phyloP scores from a whole-genome alignment of 1,140 invertebrate genomes.

The Meloidogyne chitwoodi region DNA sequence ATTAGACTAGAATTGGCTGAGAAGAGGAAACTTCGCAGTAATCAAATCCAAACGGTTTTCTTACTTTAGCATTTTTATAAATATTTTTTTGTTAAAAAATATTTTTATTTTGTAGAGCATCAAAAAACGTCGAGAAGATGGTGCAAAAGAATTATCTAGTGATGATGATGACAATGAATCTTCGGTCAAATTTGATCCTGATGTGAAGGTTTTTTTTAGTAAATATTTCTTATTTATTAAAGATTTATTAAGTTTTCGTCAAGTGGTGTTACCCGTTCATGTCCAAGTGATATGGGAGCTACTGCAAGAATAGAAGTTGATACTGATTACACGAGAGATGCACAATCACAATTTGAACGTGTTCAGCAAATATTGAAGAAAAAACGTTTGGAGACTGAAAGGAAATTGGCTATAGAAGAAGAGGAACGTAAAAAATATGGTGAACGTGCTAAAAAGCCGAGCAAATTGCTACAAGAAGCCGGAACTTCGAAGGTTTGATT shows the following conservation, averaged over 20 bases:
- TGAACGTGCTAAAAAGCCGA: neutral
- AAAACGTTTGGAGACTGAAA: constrained; percentile 15
- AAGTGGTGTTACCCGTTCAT: constrained; percentile 62
- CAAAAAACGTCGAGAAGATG: neutral
- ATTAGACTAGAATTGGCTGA: neutral
- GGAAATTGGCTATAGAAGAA: constrained; percentile 23
- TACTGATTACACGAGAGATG: constrained; percentile 80
- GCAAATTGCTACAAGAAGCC: neutral
- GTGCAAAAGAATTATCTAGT: neutral
- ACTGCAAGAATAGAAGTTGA: constrained; percentile 81
- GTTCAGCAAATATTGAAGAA: constrained; percentile 76
- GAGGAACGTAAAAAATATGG: constrained; percentile 8
- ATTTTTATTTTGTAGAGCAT: neutral
- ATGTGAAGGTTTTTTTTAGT: neutral
- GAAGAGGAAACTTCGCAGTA: neutral
- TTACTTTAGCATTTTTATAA: neutral
- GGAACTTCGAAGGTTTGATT: neutral
- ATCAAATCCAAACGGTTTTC: neutral
- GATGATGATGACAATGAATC: neutral
- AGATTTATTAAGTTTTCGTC: constrained; percentile 14
- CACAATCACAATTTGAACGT: constrained; percentile 89
- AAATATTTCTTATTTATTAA: neutral
- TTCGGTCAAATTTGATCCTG: neutral
- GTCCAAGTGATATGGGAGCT: constrained; percentile 80
- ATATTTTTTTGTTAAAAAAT: neutral